Percentiles rank a stretch among this genome's conserved stretches.
These are phyloP conservation scores for Gortyna flavago DNA, from an alignment of 2,888 invertebrate genomes.

Conservation along the genomic window DNA sequence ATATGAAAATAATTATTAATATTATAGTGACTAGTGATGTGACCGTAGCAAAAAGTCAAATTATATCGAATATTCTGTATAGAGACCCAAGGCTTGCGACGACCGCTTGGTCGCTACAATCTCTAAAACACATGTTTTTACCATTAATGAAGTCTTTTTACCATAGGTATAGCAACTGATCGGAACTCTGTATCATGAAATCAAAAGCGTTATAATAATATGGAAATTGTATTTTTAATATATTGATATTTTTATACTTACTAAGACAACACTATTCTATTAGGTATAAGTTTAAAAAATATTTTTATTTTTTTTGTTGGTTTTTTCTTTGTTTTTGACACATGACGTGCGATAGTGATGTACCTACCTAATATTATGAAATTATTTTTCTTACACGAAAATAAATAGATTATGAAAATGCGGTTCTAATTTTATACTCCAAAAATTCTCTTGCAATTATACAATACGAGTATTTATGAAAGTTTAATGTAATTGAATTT, in stretches of 20 bases:
- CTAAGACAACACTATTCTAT: conserved; percentile 37
- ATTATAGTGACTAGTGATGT: conserved; percentile 1
- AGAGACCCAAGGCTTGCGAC: neutral
- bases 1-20: too few species aligned
- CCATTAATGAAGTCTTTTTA: neutral
- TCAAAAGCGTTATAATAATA: conserved; percentile 30
- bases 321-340: conserved; percentile 34
- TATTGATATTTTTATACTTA: conserved; percentile 64
- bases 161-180: conserved; percentile 14
- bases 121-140: neutral
- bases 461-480: conserved; percentile 2
- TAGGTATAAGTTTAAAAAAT: conserved; percentile 43
- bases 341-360: neutral
- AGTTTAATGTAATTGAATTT: conserved; percentile 4
- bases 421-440: conserved; percentile 28
- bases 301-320: conserved; percentile 53
- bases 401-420: conserved; percentile 1
- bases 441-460: neutral
- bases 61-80: conserved; percentile 10
- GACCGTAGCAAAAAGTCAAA: neutral
- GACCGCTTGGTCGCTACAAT: neutral
- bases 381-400: conserved; percentile 16
- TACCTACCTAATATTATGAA: neutral
- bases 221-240: conserved; percentile 59
- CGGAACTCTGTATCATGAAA: conserved; percentile 50